phyloP scores from a whole-genome alignment of 1,140 invertebrate species.

The Aphaenogaster ashmeadi region DNA sequence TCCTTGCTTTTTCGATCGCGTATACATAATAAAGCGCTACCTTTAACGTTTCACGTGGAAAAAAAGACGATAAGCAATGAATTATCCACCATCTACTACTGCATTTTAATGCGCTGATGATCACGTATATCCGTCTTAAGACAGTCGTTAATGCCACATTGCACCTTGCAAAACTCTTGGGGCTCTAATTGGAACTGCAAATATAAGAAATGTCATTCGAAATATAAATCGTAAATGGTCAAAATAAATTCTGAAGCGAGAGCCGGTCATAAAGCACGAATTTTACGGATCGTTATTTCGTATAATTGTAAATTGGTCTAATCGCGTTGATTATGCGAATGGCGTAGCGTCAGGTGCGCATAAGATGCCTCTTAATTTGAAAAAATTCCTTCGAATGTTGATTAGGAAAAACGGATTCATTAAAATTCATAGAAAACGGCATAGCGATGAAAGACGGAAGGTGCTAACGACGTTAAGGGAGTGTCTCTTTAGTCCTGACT shows the following conservation, averaged over 20 bases:
- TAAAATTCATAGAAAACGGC: conserved; percentile 8
- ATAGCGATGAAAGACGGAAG: conserved; percentile 30
- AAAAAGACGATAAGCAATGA: conserved; percentile 51
- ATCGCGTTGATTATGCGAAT: not conserved
- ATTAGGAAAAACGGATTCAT: not conserved
- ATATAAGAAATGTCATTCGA: not conserved
- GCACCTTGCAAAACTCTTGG: conserved; percentile 37
- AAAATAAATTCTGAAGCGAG: not conserved
- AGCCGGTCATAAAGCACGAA: not conserved
- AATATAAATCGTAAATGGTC: not conserved
- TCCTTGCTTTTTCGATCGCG: conserved; percentile 46
- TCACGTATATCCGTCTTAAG: conserved; percentile 38
- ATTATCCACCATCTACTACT: conserved; percentile 44
- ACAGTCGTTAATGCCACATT: conserved; percentile 19
- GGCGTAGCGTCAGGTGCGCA: not conserved
- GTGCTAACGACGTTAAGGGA: conserved; percentile 64
- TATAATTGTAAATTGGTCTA: not conserved
- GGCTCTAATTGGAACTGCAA: conserved; percentile 19
- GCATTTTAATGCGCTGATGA: conserved; percentile 55
- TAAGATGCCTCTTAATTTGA: not conserved
- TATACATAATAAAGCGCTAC: conserved; percentile 59
- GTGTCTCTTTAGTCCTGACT: conserved; percentile 62
- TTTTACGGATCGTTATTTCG: not conserved
- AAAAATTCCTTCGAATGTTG: not conserved
- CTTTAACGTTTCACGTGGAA: conserved; percentile 45